Percentiles rank a stretch among this genome's conserved stretches.
Evolutionary conservation across 2,113 vertebrate species (phyloP).

Genomic region (Ctenomys sociabilis): DNA sequence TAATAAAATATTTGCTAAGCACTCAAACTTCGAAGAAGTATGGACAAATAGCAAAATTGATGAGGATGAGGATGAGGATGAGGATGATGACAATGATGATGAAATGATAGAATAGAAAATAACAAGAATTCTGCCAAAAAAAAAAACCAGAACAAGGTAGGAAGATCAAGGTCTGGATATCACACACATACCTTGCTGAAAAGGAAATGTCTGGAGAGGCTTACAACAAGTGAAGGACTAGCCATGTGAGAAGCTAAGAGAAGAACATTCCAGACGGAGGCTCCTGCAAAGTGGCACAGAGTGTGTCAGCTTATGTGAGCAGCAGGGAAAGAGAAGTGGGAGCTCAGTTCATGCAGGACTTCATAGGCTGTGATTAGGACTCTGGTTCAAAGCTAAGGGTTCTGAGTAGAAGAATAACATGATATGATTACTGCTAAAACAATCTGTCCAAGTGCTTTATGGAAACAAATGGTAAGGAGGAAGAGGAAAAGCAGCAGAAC

Average conservation of each 20-base stretch:
- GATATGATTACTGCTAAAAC: too few relatives aligned
- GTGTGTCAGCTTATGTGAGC: not conserved
- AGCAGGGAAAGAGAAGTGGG: not conserved
- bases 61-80: not conserved
- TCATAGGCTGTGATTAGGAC: not conserved
- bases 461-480: not conserved
- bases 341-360: not conserved
- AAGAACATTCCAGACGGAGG: not conserved
- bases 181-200: not conserved
- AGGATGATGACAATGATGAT: not conserved
- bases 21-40: not conserved
- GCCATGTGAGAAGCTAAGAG: not conserved
- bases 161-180: not conserved
- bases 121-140: not conserved
- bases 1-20: constrained; percentile 31
- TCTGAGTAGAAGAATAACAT: not conserved
- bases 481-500: not conserved
- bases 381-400: not conserved
- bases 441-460: not conserved
- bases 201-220: not conserved
- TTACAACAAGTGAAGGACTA: not conserved
- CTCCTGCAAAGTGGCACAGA: not conserved
- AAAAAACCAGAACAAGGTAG: not conserved
- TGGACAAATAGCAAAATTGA: not conserved
- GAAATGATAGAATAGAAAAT: not conserved